These are phyloP conservation scores for Amiota minor DNA, from an alignment of 2,888 invertebrate species.

Conservation along the genomic window DNA sequence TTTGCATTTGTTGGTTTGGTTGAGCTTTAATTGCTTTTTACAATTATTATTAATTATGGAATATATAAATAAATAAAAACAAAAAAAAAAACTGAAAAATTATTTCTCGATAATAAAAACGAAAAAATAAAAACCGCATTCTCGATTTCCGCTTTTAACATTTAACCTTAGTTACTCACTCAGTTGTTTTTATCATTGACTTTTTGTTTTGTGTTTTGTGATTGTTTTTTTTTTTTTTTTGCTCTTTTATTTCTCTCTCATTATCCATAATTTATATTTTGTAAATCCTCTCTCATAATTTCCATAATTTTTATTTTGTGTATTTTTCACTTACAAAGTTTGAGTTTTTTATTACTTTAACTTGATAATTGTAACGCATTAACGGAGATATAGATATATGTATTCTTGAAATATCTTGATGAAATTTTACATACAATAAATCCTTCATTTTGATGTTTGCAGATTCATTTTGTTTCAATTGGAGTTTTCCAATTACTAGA, in stretches of 20 bases:
- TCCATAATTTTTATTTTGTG: no score
- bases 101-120: background rate
- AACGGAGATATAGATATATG: no score
- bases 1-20: conserved; percentile 35
- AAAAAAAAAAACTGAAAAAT: background rate
- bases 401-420: no score
- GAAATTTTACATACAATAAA: no score
- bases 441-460: no score
- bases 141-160: conserved; percentile 44
- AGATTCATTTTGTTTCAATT: no score
- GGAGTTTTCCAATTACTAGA: no score
- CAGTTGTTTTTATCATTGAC: background rate
- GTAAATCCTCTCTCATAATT: no score
- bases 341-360: no score
- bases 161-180: conserved; percentile 21
- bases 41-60: conserved; percentile 10
- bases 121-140: conserved; percentile 7
- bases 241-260: conserved; percentile 15
- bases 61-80: conserved; percentile 22
- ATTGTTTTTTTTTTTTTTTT: conserved; percentile 27
- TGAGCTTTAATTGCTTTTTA: conserved; percentile 27
- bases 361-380: no score
- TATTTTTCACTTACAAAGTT: no score
- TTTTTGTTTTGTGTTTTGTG: conserved; percentile 4
- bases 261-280: no score